phyloP scores from a whole-genome alignment of 2,888 invertebrate species.

The Zonitis immaculata region DNA sequence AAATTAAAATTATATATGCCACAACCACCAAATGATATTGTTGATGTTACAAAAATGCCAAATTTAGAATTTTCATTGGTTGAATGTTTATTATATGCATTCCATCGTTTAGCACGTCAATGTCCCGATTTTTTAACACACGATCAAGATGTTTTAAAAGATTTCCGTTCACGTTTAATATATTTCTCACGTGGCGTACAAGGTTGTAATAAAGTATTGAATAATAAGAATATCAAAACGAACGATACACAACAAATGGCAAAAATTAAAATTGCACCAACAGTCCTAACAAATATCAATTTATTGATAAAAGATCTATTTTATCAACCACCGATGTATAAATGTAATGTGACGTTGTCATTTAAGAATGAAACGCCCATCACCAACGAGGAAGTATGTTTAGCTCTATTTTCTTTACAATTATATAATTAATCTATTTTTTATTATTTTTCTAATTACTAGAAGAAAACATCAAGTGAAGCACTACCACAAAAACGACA shows the following conservation, averaged over 20 bases:
- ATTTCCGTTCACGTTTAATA: conserved; percentile 80
- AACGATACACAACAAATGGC: conserved; percentile 57
- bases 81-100: conserved; percentile 79
- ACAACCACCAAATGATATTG: conserved; percentile 69
- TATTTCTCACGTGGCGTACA: conserved; percentile 90
- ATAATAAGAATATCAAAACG: conserved; percentile 37
- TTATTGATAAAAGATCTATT: conserved; percentile 90
- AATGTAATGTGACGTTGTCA: conserved; percentile 74
- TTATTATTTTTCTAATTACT: neutral
- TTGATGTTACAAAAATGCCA: conserved; percentile 60
- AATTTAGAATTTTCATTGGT: conserved; percentile 89
- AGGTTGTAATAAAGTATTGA: conserved; percentile 47
- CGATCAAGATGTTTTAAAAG: conserved; percentile 71
- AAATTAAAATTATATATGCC: conserved; percentile 86
- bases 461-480: conserved; percentile 29
- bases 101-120: conserved; percentile 74
- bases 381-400: conserved; percentile 50
- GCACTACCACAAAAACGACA: conserved; percentile 58
- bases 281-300: conserved; percentile 90
- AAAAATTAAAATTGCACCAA: conserved; percentile 77
- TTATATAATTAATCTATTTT: conserved; percentile 1
- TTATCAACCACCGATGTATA: conserved; percentile 90
- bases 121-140: conserved; percentile 72
- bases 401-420: conserved; percentile 3
- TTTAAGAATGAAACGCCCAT: conserved; percentile 55